Evolutionary conservation across 2,888 invertebrate species (phyloP).

Genomic region (Mantis religiosa): DNA sequence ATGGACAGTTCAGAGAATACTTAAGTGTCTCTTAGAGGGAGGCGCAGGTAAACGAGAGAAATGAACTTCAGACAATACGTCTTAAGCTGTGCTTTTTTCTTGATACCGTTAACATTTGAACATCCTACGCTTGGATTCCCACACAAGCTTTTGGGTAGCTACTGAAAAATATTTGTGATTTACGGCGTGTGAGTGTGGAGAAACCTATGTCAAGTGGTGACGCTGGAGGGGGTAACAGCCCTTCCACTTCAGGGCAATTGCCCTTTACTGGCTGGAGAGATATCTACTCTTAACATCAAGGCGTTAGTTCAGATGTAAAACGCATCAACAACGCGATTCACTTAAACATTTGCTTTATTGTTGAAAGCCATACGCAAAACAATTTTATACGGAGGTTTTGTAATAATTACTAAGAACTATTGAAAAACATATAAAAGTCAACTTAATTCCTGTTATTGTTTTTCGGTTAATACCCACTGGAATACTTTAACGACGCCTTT

Average conservation of each 20-base stretch:
- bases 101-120: background rate
- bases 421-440: too few relatives aligned
- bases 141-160: background rate
- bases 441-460: too few relatives aligned
- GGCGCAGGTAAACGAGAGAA: background rate
- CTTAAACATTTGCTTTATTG: too few relatives aligned
- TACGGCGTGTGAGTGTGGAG: background rate
- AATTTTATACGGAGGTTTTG: too few relatives aligned
- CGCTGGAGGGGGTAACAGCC: background rate
- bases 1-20: background rate
- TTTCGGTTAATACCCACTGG: too few relatives aligned
- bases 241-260: background rate
- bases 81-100: background rate
- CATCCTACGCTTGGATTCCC: background rate
- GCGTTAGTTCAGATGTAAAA: background rate
- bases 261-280: background rate
- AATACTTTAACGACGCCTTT: too few relatives aligned
- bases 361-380: too few relatives aligned
- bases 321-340: too few relatives aligned
- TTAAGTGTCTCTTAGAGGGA: background rate
- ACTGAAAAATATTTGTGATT: background rate
- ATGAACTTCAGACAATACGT: background rate
- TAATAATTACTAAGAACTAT: too few relatives aligned
- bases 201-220: background rate
- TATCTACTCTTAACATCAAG: background rate